Percentiles rank a stretch among this genome's conserved stretches.
These are phyloP conservation scores for Euzetes globulus DNA, from an alignment of 2,888 invertebrate species.

Conservation along the genomic window DNA sequence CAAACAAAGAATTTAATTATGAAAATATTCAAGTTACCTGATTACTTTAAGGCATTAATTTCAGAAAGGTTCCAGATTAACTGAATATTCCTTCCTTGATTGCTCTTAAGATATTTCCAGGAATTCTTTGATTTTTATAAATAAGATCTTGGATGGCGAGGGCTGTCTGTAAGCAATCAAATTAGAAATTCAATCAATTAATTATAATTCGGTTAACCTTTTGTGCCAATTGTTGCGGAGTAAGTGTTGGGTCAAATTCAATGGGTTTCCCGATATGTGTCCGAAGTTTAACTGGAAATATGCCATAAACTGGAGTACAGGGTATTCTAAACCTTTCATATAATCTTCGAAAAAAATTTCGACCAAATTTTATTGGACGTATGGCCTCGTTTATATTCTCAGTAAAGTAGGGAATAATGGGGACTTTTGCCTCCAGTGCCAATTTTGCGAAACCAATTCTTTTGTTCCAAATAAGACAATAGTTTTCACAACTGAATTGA, in stretches of 20 bases:
- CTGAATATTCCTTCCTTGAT: too few species aligned
- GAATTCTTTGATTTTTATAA: constrained; percentile 69
- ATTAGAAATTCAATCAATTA: too few species aligned
- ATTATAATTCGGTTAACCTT: too few species aligned
- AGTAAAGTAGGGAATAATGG: constrained; percentile 93
- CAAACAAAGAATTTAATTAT: too few species aligned
- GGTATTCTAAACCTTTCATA: constrained; percentile 80
- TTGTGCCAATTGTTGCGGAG: constrained; percentile 76
- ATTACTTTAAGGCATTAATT: too few species aligned
- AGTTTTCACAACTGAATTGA: too few species aligned
- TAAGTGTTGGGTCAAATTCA: constrained; percentile 60
- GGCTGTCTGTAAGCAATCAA: constrained; percentile 66
- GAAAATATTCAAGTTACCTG: too few species aligned
- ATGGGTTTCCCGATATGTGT: constrained; percentile 80
- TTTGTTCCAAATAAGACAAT: constrained; percentile 83
- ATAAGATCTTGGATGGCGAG: constrained; percentile 67
- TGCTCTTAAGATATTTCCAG: constrained; percentile 75
- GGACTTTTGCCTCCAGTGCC: constrained; percentile 88
- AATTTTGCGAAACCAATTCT: constrained; percentile 93
- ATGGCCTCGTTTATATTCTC: constrained; percentile 92
- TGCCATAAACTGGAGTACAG: constrained; percentile 90
- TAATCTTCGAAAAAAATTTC: constrained; percentile 65
- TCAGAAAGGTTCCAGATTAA: too few species aligned
- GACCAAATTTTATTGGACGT: constrained; percentile 57
- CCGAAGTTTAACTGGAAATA: constrained; percentile 88